Base-by-base conservation (phyloP, 2,113 vertebrate species). In the Nannobrachium achirus region DNA sequence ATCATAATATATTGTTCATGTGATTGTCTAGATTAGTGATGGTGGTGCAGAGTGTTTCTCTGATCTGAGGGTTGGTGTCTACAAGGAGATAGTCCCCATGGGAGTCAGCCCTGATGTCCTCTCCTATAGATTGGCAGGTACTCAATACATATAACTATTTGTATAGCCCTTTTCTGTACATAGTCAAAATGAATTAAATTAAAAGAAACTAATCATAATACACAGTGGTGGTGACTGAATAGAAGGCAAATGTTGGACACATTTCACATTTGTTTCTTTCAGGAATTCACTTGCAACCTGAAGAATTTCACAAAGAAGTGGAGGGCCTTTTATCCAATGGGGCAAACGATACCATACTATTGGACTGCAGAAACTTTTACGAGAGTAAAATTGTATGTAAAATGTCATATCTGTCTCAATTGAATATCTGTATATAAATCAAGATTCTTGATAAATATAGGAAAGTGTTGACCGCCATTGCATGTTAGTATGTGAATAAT, bases 361-460 rank as follows among this genome's bases (percentile, higher is more conserved):
- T 99, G 73, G 98, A 99, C 89, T 99, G 98, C 82, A 94, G 97
- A 70, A 99, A 99, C 85, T 99, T 95, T 87, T 99, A 99, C 58
- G 98, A 99, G 92, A 99, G 96, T 88, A 98, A 95, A 95, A 99
- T 99, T 79, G 98, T 99, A 92, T 91, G 95, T 93, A 8, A 59
- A 2, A 7, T 39, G 13, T 65, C 38, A 44, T 44, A 2, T 2
- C 11, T 9, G 48, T 49, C 3, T 33, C 3, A 33, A 33, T 33
- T 33, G 1, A 33, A 33, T 25, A 25, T 33, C 25, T 33, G 25
- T 33, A 5, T 33, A 33, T 33, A 33, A 33, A 33, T 33, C 25
- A 33, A 33, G 25, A 33, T 4, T n/a, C n/a, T 33, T 4, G 6
- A 33, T 3, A 33, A 33, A 33, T 33, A 5, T 33, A 33, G 25